A percentile compares a stretch with the other conserved stretches of the same genome.
Evolutionary conservation across 1,140 invertebrate species (phyloP).

Genomic region (Diorhabda sublineata): DNA sequence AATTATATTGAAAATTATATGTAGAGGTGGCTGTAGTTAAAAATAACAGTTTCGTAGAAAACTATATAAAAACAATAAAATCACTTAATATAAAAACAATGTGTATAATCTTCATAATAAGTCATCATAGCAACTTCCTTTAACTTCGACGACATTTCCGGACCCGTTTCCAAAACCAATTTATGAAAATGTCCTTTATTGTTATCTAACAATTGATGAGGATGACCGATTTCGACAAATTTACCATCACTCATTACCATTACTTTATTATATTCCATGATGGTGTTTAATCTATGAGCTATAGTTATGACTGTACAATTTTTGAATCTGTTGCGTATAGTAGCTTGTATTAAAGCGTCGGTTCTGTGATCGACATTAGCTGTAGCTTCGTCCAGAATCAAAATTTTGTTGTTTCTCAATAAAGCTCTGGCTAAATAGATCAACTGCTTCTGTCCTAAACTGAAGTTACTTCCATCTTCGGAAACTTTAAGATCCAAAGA

Average conservation of each 20-base stretch:
- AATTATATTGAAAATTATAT: too few species aligned
- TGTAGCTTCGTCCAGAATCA: too few species aligned
- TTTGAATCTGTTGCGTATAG: background rate
- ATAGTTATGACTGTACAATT: slow-evolving; percentile 1
- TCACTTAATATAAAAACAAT: too few species aligned
- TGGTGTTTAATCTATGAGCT: slow-evolving; percentile 63
- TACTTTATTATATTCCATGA: slow-evolving; percentile 58
- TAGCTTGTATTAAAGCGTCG: background rate
- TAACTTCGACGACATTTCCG: slow-evolving; percentile 21
- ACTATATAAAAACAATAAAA: too few species aligned
- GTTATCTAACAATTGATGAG: slow-evolving; percentile 37
- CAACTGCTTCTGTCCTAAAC: too few species aligned
- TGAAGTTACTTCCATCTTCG: too few species aligned
- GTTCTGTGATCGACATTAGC: background rate
- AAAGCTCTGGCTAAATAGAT: too few species aligned
- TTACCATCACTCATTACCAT: slow-evolving; percentile 42
- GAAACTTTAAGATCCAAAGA: too few species aligned
- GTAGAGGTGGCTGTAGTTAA: too few species aligned
- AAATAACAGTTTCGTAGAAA: too few species aligned
- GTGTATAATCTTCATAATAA: too few species aligned
- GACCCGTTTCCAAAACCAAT: slow-evolving; percentile 61
- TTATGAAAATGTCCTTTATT: slow-evolving; percentile 61
- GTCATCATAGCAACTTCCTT: slow-evolving; percentile 13
- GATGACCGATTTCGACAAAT: slow-evolving; percentile 41
- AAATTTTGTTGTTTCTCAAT: too few species aligned